A percentile compares a stretch with the other conserved stretches of the same genome.
Conservation (phyloP, 2,113 vertebrate species). For the Cichladusa arquata region DNA sequence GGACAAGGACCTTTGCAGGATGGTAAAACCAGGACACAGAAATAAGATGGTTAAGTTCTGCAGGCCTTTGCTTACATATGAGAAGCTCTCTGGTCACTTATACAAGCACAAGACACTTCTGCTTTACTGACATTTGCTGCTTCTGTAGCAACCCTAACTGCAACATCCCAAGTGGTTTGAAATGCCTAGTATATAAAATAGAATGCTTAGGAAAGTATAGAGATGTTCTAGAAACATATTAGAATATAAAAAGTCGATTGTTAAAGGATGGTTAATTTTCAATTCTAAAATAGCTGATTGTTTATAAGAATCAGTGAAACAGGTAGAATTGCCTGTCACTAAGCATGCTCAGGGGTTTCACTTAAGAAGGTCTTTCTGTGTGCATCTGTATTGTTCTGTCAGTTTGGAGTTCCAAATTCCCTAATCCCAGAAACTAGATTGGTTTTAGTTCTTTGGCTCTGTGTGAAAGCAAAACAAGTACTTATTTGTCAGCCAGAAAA, state of each 20-base stretch:
- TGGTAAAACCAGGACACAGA: not conserved
- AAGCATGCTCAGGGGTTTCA: not conserved
- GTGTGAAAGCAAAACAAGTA: not conserved
- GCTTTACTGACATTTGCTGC: not conserved
- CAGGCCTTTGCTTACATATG: not conserved
- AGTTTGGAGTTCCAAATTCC: not conserved
- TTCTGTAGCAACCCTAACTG: not conserved
- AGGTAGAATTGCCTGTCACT: not conserved
- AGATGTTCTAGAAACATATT: not conserved
- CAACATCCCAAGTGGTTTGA: not conserved
- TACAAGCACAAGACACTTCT: not conserved
- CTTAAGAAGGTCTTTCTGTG: not conserved
- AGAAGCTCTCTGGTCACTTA: not conserved
- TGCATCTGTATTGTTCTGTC: not conserved
- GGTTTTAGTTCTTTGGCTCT: not conserved
- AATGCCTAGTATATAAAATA: not conserved
- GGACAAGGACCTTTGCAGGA: not conserved
- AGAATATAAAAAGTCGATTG: not conserved
- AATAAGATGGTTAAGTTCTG: not conserved
- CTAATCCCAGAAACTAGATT: not conserved
- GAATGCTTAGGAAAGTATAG: not conserved
- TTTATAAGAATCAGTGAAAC: not conserved
- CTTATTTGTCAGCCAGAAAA: not conserved
- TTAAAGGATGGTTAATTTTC: not conserved
- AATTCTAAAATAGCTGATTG: not conserved